Base-by-base conservation (phyloP, 2,113 vertebrate species). In the Phaetusa simplex region DNA sequence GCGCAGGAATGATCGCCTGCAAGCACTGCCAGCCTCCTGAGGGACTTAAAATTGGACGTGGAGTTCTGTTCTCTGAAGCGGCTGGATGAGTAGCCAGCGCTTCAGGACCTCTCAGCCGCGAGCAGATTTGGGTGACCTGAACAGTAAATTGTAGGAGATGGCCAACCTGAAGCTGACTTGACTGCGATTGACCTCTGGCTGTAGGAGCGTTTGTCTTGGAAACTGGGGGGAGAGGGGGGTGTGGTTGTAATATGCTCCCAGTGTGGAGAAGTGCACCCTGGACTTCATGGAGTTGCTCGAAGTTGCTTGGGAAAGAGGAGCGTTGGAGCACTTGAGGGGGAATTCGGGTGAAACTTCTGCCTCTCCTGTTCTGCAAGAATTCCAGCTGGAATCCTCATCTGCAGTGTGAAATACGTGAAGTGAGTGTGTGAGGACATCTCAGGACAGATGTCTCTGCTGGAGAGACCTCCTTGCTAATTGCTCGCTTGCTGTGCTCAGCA, bases 241-340 rank as follows among this genome's bases (percentile, higher is more conserved):
- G 16, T 43, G 32, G 7, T 50, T 79, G 52, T n/a, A 49, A 7
- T 16, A 36, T 34, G 14, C 18, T 72, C 32, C 23, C 43, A 32
- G 10, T 1, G 19, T 6, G 12, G 38, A 22, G 26, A 82, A 11
- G 4, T 20, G 52, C 49, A 29, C 43, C 65, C 43, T 42, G 34
- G 42, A 12, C 8, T 82, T 82, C 2, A 8, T 2, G n/a, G 42
- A 52, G 22, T 8, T 3, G 0, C 42, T 34, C 23, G 18, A 2
- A 82, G 11, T 47, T 53, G 12, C 40, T 36, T 43, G 53, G 71
- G 26, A 79, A 55, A 2, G 4, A 61, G n/a, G 3, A 2, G 6
- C 9, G 3, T 19, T 85, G 65, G 50, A 84, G 14, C 5, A 8
- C n/a, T 34, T 14, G 38, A 59, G 19, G 32, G 24, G 49, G 43